A percentile compares a stretch with the other conserved stretches of the same genome.
phyloP scores from a whole-genome alignment of 2,888 invertebrate genomes.

The Leptopilina drosophilae region DNA sequence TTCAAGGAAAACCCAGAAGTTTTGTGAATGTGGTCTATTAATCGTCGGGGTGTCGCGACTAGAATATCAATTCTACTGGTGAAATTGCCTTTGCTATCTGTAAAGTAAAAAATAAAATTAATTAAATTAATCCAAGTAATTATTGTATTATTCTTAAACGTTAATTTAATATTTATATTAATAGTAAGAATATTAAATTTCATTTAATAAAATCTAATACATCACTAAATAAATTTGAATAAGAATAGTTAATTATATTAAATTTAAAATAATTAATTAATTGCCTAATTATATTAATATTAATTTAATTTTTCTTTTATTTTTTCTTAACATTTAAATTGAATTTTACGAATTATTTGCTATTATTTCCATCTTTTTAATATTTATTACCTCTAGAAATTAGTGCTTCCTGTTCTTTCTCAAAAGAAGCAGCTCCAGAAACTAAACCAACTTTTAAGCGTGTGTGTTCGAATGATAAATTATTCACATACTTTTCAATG shows the following conservation, averaged over 20 bases:
- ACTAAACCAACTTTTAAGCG: constrained; percentile 85
- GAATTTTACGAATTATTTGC: too few species aligned
- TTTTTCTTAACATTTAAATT: too few species aligned
- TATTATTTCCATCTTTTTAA: not conserved
- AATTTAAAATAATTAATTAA: too few species aligned
- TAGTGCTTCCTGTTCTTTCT: constrained; percentile 80
- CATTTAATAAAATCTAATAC: too few species aligned
- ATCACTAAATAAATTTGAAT: too few species aligned
- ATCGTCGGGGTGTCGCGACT: constrained; percentile 94
- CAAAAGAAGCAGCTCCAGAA: constrained; percentile 83
- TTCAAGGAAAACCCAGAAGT: constrained; percentile 88
- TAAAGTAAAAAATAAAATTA: constrained; percentile 67
- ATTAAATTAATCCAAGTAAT: too few species aligned
- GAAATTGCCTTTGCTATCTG: constrained; percentile 78
- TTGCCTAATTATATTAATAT: too few species aligned
- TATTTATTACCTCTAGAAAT: constrained; percentile 73
- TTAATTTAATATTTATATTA: too few species aligned
- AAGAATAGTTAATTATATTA: too few species aligned
- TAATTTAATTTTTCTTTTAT: too few species aligned
- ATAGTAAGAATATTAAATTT: too few species aligned
- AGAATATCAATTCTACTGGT: constrained; percentile 87
- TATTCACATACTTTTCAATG: constrained; percentile 83
- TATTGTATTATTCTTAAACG: too few species aligned
- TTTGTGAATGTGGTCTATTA: constrained; percentile 93
- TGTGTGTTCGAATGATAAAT: constrained; percentile 76